phyloP scores from a whole-genome alignment of 2,888 invertebrate species.

The Amphipoea oculea region DNA sequence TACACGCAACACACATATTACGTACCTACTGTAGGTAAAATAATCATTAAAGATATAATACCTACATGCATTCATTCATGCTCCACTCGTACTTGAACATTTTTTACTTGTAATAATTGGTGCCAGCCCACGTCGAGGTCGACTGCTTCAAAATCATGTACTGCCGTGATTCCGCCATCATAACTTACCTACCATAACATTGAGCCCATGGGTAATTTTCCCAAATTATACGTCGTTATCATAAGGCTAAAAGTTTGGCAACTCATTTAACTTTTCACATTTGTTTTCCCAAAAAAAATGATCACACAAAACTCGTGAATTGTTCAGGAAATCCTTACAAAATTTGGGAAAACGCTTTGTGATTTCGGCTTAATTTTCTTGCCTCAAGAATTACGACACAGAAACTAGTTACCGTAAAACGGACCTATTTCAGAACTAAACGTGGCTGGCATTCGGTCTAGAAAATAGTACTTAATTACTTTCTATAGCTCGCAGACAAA shows the following conservation, averaged over 20 bases:
- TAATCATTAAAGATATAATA: not conserved
- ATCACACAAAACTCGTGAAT: slow-evolving; percentile 8
- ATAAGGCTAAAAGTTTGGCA: slow-evolving; percentile 8
- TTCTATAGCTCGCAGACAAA: slow-evolving; percentile 21
- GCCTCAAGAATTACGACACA: slow-evolving; percentile 8
- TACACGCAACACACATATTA: not conserved
- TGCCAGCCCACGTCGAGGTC: slow-evolving; percentile 12
- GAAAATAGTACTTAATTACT: slow-evolving; percentile 12
- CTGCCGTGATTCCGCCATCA: slow-evolving; percentile 15
- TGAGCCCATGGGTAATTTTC: slow-evolving; percentile 18
- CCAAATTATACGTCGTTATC: slow-evolving; percentile 21
- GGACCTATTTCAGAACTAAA: slow-evolving; percentile 25
- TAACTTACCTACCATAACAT: slow-evolving; percentile 10
- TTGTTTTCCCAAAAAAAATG: slow-evolving; percentile 15
- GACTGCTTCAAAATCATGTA: slow-evolving; percentile 18
- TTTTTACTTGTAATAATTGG: slow-evolving; percentile 1
- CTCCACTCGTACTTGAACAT: not conserved
- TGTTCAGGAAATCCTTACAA: slow-evolving; percentile 3
- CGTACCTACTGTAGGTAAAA: not conserved
- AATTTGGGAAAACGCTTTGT: not conserved
- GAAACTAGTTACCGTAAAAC: slow-evolving; percentile 42
- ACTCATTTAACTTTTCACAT: slow-evolving; percentile 46
- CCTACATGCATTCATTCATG: not conserved
- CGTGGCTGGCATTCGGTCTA: slow-evolving; percentile 31
- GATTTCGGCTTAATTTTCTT: slow-evolving; percentile 20